Evolutionary conservation across 2,888 invertebrate species (phyloP), one percentile per base, ranked within the genome.

Genomic region (Eilema depressum): DNA sequence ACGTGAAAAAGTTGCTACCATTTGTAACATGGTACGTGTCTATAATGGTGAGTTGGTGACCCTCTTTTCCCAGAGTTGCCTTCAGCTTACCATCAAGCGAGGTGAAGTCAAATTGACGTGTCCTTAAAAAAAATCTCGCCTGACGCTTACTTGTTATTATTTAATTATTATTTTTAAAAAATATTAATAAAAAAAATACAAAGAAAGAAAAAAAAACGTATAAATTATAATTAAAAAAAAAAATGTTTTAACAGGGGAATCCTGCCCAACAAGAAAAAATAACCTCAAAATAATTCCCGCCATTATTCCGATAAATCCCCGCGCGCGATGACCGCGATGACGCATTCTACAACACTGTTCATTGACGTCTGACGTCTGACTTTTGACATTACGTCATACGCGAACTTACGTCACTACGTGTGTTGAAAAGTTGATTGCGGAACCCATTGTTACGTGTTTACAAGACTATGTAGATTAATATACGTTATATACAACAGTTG

Each of bases 361-460:
- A 41, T 41, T 63, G 63, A 20, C 17, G 37, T 25, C 41, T 41
- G 41, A 41, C 41, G 41, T 41, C 12, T 41, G 4, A 20, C 14
- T 37, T 63, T 41, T 41, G 4, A 20, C 14, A 37, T 63, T 41
- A 41, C 63, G 63, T 63, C 63, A 41, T 23, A 63, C 60, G 28
- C 1, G 17, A 2, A 3, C 41, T 63, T 63, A 26, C 63, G 63
- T 63, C 63, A 63, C 26, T 1, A 12, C 14, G 10, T 11, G 63
- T 63, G 63, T 63, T 26, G 63, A 20, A 63, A 41, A 17, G 59
- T 59, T 26, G 20, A 3, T 41, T 25, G 41, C 63, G 63, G 63
- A 63, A 63, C 20, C 4, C 41, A 63, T 63, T 37, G 62, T 62
- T 41, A 17, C 23, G 37, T 63, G 23, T 63, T 37, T 25, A 37